Evolutionary conservation across 1,140 invertebrate genomes (phyloP), one percentile per base, ranked within the genome.

Genomic region (Ceratina calcarata): DNA sequence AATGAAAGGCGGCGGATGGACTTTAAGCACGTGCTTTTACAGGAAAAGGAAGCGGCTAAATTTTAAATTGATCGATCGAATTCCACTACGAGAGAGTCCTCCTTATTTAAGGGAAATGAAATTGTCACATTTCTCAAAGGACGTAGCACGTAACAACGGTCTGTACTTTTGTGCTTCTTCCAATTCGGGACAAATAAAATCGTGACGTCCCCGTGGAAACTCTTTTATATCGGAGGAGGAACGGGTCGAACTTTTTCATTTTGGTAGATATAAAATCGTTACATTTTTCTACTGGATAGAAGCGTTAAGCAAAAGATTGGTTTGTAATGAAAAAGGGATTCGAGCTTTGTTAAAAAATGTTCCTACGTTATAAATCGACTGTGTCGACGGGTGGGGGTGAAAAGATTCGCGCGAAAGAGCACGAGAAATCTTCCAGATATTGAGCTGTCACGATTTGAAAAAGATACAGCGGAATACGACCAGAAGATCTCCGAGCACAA

Each of bases 351-450:
- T 45, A 45, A 45, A 45, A 45, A 45, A 45, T 45, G 37, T 45
- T 45, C 37, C 2, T 8, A 45, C 37, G 37, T 45, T 45, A 10
- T 18, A 58, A 67, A 58, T 51, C 32, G 32, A 15, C 13, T 3
- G 15, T 13, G 37, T n/a, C 20, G 37, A 67, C 8, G 45, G 15
- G 8, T 15, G 18, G 20, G 22, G n/a, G 16, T 8, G 18, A 18
- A 8, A 27, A 60, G 74, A 60, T 74, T 65, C 22, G 0, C 69
- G 69, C 4, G 27, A 1, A 22, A 7, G 18, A 53, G 60, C 18
- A 32, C 12, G 45, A 64, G 61, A 51, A 75, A 57, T 75, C 51
- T 49, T 75, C 10, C 16, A 18, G 51, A 67, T 67, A 67, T 67
- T 67, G 27, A 67, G 53, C 20, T 75, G 73, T 58, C 51, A 67